Evolutionary conservation across 2,797 vertebrate species (phyloP), one percentile per base, ranked within the genome.

Genomic region (Hephaestus fuliginosus): DNA sequence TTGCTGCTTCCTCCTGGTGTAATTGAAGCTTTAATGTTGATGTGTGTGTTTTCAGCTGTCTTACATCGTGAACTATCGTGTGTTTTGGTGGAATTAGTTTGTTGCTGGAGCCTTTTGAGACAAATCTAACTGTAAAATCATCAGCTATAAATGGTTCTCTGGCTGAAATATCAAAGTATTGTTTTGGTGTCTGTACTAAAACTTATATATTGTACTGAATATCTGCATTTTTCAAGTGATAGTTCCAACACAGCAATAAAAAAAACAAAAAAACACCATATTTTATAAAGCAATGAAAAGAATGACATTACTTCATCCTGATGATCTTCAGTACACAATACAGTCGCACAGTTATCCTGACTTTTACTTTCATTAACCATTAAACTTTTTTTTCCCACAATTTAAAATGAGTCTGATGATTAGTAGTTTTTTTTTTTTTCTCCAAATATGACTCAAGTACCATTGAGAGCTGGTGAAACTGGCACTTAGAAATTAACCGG

Each of bases 401-500:
- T 51, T 63, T 61, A 25, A 78, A 80, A 65, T 9, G 9, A 64
- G 44, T 73, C 14, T 41, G 57, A 72, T 25, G 36, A 7, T 25
- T 25, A 25, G 25, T 25, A 25, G 25, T 25, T 30, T 57, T 20
- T 8, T 56, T 73, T 22, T 65, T 8, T 3, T 12, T 2, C 43
- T 75, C 8, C 46, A 20, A 76, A 70, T 62, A 9, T 62, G 67
- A 76, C 57, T 39, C 0, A 71, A 89, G 85, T 18, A 36, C 41
- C 55, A 58, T 57, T 62, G 70, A 86, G 74, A 74, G 20, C 25
- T n/a, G 66, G 44, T 75, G 70, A 74, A 82, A 60, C 30, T 2
- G 36, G 13, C 80, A 46, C 67, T 86, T 74, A 17, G 13, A 84
- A 77, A 83, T 79, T 69, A 89, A 66, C 67, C 60, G 36, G 15